Evolutionary conservation across 2,113 vertebrate genomes (phyloP), one percentile per base, ranked within the genome.

Genomic region (Sphaerodactylus townsendi): DNA sequence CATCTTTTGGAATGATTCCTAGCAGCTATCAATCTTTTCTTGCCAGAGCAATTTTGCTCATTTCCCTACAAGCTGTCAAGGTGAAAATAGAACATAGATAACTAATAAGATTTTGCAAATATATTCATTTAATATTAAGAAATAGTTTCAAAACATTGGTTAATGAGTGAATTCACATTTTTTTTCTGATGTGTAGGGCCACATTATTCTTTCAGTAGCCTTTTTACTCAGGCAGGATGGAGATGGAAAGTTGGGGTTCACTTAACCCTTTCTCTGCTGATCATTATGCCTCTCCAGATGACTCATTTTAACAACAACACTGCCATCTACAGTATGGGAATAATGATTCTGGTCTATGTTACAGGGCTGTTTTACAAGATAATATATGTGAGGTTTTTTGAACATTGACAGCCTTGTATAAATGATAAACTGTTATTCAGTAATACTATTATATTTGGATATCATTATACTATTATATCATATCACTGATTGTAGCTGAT

Each of bases 61-160:
- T 23, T 62, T 77, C 53, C 35, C 7, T 77, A 41, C 76, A 77
- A 78, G 56, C 56, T 78, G 56, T 78, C 37, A 78, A 64, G 76
- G 76, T 78, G 56, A 37, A 78, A 78, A 64, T 28, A 70, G 13
- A 19, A 53, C 35, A 81, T n/a, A 28, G 68, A 81, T 59, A 28
- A 28, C 35, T 14, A 71, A 41, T 59, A 41, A 59, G 50, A 72
- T 72, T 72, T 44, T 81, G 48, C 37, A 72, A 41, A 72, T 62
- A 72, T 81, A 82, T 72, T 62, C 5, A 71, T 82, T 82, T 73
- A 62, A n/a, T 62, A 72, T 23, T 62, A 44, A 21, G n/a, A 82
- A 25, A 28, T 14, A 10, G 50, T 28, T 39, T 15, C 46, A 48
- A 35, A 56, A 56, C 53, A 56, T 56, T 7, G 23, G 53, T 56